Evolutionary conservation across 1,140 invertebrate species (phyloP).

Genomic region (Diabrotica undecimpunctata): DNA sequence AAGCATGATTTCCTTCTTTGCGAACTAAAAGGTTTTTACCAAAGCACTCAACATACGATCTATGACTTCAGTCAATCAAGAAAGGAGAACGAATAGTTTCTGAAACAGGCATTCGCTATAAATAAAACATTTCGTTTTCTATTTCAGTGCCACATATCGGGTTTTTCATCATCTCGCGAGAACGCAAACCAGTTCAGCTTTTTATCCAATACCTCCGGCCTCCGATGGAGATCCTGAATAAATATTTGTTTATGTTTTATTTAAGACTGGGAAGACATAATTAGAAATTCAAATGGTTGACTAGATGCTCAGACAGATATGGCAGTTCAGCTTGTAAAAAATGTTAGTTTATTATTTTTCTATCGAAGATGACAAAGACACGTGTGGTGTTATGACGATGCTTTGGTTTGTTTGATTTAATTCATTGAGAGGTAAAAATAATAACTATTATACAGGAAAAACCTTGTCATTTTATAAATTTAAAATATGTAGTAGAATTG

Average conservation of each 20-base stretch:
- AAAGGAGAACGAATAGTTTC: not conserved
- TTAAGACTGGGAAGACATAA: conserved; percentile 32
- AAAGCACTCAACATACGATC: not conserved
- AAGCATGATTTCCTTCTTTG: too few relatives aligned
- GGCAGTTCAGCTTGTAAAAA: not conserved
- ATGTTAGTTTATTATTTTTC: too few relatives aligned
- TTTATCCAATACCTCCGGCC: conserved; percentile 18
- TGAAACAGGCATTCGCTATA: conserved; percentile 6
- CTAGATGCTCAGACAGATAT: conserved; percentile 31
- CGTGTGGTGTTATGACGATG: too few relatives aligned
- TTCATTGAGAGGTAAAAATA: too few relatives aligned
- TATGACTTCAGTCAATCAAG: not conserved
- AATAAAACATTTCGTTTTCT: conserved; percentile 25
- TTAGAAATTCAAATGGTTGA: conserved; percentile 32
- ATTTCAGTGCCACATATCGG: conserved; percentile 4
- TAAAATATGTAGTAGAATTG: too few relatives aligned
- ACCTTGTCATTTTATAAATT: too few relatives aligned
- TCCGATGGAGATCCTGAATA: conserved; percentile 25
- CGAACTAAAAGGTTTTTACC: too few relatives aligned
- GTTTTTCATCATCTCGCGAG: conserved; percentile 20
- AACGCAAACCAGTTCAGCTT: conserved; percentile 21
- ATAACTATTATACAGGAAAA: too few relatives aligned
- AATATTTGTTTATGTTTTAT: conserved; percentile 42
- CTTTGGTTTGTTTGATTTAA: too few relatives aligned
- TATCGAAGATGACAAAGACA: too few relatives aligned